These are phyloP conservation scores for Zoanthus sociatus DNA, from an alignment of 92 coral and sea anemone genomes.

Conservation along the genomic window DNA sequence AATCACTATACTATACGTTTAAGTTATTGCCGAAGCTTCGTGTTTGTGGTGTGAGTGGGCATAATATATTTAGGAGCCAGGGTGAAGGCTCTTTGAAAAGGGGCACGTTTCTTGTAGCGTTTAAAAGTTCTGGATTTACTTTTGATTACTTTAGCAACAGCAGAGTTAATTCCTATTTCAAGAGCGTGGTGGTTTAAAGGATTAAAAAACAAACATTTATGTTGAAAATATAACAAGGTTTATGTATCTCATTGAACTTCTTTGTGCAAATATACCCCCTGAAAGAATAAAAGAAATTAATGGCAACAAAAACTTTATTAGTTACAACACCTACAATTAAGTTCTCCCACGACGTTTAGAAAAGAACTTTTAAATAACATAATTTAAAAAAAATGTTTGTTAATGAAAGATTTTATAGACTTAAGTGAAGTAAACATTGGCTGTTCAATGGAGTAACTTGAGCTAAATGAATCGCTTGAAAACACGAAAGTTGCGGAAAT, in stretches of 20 bases:
- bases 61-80: slow-evolving; percentile 24
- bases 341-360: slow-evolving; percentile 91
- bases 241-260: slow-evolving; percentile 69
- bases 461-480: slow-evolving; percentile 4
- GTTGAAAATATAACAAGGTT: slow-evolving; percentile 65
- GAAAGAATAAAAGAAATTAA: slow-evolving; percentile 78
- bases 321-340: slow-evolving; percentile 58
- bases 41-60: slow-evolving; percentile 27
- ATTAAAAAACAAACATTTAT: slow-evolving; percentile 46
- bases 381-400: slow-evolving; percentile 62
- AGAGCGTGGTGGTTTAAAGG: slow-evolving; percentile 16
- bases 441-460: slow-evolving; percentile 2
- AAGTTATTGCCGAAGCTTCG: background rate
- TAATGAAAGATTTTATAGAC: slow-evolving; percentile 56
- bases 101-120: background rate
- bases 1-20: background rate
- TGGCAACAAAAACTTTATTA: slow-evolving; percentile 73
- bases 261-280: slow-evolving; percentile 85
- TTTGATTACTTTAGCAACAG: background rate
- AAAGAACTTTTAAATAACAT: slow-evolving; percentile 55
- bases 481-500: slow-evolving; percentile 24
- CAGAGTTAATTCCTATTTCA: background rate
- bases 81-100: background rate
- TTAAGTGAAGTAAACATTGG: slow-evolving; percentile 43
- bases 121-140: background rate